A percentile compares a stretch with the other conserved stretches of the same genome.
Conservation (phyloP, 2,797 vertebrate species). For the Sebastes diploproa region DNA sequence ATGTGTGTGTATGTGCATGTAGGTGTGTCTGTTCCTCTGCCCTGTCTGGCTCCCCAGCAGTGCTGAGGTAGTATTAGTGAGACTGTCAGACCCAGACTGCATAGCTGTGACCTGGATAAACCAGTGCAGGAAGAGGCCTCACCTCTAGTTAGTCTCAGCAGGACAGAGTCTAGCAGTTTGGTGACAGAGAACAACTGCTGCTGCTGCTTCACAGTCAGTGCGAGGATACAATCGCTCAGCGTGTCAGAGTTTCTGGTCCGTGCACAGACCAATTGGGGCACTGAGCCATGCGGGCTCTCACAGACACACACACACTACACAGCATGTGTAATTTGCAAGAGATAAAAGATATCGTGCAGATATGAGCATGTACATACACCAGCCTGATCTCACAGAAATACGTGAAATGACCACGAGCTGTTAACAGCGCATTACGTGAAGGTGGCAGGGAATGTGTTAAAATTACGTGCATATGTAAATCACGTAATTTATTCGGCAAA, state of each 20-base stretch:
- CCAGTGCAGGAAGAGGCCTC: slow-evolving; percentile 48
- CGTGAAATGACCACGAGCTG: too few species aligned
- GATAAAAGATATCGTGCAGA: neutral
- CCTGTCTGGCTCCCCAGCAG: slow-evolving; percentile 1
- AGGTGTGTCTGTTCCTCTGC: neutral
- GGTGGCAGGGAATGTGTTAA: too few species aligned
- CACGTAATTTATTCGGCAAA: too few species aligned
- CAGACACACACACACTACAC: neutral
- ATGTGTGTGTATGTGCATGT: neutral
- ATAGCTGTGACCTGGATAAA: slow-evolving; percentile 40
- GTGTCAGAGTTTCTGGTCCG: neutral
- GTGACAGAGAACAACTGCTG: slow-evolving; percentile 38
- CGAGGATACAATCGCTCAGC: slow-evolving; percentile 1
- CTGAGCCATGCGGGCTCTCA: neutral
- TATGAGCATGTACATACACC: neutral
- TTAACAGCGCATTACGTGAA: too few species aligned
- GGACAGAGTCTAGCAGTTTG: slow-evolving; percentile 25
- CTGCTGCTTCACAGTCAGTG: neutral
- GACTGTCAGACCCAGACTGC: slow-evolving; percentile 43
- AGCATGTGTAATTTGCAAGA: neutral
- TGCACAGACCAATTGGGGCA: neutral
- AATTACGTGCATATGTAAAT: too few species aligned
- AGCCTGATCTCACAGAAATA: too few species aligned
- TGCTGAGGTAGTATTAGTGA: slow-evolving; percentile 31
- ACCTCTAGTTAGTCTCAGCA: slow-evolving; percentile 60